phyloP scores from a whole-genome alignment of 2,888 invertebrate genomes.

The Melieria crassipennis region DNA sequence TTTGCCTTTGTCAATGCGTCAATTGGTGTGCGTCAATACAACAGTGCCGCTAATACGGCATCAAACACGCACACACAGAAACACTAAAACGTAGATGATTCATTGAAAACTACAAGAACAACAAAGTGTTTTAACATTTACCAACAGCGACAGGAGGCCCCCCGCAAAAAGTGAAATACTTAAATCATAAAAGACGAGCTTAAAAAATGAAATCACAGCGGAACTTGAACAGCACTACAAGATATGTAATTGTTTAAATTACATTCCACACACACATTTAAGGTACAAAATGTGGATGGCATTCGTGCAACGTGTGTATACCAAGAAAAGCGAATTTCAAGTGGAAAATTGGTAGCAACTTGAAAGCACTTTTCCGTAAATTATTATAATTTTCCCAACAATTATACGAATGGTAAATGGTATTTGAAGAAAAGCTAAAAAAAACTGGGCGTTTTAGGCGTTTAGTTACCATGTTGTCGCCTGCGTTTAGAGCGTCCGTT shows the following conservation, averaged over 20 bases:
- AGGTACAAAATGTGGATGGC: too few species aligned
- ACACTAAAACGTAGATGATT: not conserved
- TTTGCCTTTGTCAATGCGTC: too few species aligned
- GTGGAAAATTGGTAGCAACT: too few species aligned
- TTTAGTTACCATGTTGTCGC: constrained; percentile 46
- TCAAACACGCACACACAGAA: not conserved
- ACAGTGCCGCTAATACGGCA: not conserved
- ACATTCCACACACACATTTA: constrained; percentile 7
- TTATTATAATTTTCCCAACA: too few species aligned
- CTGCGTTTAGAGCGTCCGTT: constrained; percentile 40
- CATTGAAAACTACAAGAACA: not conserved
- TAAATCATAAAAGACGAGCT: too few species aligned
- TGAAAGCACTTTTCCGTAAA: too few species aligned
- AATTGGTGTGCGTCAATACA: constrained; percentile 9
- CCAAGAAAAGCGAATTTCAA: too few species aligned
- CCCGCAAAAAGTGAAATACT: too few species aligned
- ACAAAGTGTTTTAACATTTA: not conserved
- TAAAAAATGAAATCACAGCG: not conserved
- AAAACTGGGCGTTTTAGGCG: not conserved
- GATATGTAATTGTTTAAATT: not conserved
- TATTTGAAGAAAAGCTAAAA: too few species aligned
- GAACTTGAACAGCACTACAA: not conserved
- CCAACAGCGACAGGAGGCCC: too few species aligned
- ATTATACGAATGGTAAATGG: too few species aligned
- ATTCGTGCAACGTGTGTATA: too few species aligned